Conservation (phyloP, 2,113 vertebrate genomes). For the Chrysochloris asiatica region DNA sequence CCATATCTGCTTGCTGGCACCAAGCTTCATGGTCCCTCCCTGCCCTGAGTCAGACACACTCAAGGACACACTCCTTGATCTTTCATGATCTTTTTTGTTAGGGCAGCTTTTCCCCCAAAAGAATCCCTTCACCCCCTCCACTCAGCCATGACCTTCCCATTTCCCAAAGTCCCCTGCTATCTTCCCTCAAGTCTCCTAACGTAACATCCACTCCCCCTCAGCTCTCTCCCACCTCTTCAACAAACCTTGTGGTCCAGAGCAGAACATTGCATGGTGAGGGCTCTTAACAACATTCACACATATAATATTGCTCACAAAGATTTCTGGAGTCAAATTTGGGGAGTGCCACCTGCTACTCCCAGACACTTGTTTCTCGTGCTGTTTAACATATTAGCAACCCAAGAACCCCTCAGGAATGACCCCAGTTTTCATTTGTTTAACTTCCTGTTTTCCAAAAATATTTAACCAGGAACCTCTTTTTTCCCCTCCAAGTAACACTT, state of each 20-base stretch:
- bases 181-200: not conserved
- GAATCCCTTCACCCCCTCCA: not conserved
- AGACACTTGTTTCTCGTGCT: not conserved
- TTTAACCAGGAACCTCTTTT: not conserved
- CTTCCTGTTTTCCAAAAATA: conserved; percentile 8
- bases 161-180: not conserved
- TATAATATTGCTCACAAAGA: not conserved
- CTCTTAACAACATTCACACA: not conserved
- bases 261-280: no score
- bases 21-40: not conserved
- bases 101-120: not conserved
- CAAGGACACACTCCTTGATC: not conserved
- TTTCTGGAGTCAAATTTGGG: conserved; percentile 12
- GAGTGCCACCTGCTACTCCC: not conserved
- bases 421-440: no score
- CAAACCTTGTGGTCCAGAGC: not conserved
- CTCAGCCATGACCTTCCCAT: not conserved
- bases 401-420: not conserved
- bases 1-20: no score
- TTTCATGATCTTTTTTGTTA: not conserved
- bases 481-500: not conserved
- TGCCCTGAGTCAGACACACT: not conserved
- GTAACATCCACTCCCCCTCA: not conserved
- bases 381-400: not conserved
- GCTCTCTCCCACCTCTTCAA: not conserved